phyloP scores from a whole-genome alignment of 2,113 vertebrate species.

The Benitochromis conjunctus region DNA sequence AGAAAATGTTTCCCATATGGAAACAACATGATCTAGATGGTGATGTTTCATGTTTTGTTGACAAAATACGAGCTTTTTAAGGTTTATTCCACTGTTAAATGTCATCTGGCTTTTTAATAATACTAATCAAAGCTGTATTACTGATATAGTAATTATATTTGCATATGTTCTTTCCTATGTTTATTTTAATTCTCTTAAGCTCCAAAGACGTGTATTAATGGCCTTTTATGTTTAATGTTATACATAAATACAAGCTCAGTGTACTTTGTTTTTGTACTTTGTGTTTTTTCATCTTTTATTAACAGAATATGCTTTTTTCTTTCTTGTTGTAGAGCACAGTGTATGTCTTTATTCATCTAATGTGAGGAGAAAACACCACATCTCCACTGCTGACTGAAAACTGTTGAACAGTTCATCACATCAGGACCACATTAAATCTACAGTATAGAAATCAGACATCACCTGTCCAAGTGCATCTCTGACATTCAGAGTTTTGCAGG shows the following conservation, averaged over 20 bases:
- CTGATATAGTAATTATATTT: neutral
- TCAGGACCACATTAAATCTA: neutral
- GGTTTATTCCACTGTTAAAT: neutral
- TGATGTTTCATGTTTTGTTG: neutral
- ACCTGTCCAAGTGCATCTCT: neutral
- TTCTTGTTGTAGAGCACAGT: neutral
- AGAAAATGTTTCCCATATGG: neutral
- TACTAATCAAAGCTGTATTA: neutral
- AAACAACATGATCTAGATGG: neutral
- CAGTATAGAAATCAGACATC: accelerated
- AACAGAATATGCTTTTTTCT: neutral
- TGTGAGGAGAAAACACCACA: neutral
- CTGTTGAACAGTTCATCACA: neutral
- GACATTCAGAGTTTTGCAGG: neutral
- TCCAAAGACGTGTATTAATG: neutral
- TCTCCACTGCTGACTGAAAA: neutral
- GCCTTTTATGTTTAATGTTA: neutral
- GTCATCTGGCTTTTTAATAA: neutral
- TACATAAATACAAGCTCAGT: neutral
- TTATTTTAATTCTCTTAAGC: neutral
- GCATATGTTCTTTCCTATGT: neutral
- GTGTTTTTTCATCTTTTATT: neutral
- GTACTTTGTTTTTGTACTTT: neutral
- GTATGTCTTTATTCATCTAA: neutral
- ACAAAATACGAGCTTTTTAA: neutral